Conservation (phyloP, 2,113 vertebrate genomes). For the Antennarius striatus region DNA sequence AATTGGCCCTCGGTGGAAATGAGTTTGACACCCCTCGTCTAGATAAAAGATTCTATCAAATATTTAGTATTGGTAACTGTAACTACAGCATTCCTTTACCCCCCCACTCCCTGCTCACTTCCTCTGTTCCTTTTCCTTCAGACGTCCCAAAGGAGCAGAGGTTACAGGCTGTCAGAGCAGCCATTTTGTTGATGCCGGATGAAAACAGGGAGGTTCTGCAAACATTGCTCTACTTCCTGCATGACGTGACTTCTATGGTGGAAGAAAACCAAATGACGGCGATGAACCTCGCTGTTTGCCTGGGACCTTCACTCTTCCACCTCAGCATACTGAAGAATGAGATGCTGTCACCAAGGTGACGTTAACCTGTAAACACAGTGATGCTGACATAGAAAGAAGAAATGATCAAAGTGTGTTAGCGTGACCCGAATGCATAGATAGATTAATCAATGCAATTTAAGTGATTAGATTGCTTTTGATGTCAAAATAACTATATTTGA, state of each 20-base stretch:
- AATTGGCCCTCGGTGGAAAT: no score
- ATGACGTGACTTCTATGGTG: slow-evolving; percentile 86
- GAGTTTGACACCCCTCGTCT: no score
- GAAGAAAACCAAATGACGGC: slow-evolving; percentile 98
- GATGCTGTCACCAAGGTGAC: slow-evolving; percentile 87
- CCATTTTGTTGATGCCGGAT: slow-evolving; percentile 92
- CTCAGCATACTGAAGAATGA: slow-evolving; percentile 94
- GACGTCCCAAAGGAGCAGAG: slow-evolving; percentile 93
- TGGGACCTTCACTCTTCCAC: slow-evolving; percentile 96
- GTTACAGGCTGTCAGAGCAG: slow-evolving; percentile 88
- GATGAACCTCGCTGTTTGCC: slow-evolving; percentile 95
- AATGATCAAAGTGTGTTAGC: not conserved
- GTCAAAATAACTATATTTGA: no score
- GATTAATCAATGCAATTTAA: not conserved
- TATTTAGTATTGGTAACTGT: no score
- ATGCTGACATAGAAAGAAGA: not conserved
- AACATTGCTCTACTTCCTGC: slow-evolving; percentile 91
- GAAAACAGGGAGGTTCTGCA: slow-evolving; percentile 94
- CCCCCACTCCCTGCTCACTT: not conserved
- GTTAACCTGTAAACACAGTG: not conserved
- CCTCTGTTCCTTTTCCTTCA: slow-evolving; percentile 48
- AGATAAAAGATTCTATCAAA: no score
- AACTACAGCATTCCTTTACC: not conserved
- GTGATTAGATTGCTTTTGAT: no score
- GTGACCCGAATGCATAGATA: not conserved